Conservation (phyloP, 1,140 invertebrate genomes). For the Eriocheir sinensis region DNA sequence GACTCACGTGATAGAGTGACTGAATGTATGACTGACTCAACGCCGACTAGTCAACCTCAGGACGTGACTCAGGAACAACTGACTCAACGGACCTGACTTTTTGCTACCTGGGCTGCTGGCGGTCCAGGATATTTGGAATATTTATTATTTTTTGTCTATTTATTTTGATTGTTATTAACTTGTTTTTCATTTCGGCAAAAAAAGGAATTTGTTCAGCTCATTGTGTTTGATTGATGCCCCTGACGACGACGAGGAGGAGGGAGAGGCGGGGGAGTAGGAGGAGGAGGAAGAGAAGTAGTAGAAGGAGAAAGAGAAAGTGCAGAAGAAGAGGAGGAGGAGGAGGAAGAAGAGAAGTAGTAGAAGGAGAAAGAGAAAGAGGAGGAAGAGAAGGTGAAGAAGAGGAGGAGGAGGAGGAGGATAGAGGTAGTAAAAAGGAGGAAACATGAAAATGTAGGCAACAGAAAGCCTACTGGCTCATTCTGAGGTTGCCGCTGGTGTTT, state of each 20-base stretch:
- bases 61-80: background rate
- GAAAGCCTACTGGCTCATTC: too few species aligned
- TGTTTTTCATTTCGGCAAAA: background rate
- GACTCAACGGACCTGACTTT: background rate
- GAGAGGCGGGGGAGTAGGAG: background rate
- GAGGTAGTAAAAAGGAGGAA: too few species aligned
- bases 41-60: slow-evolving; percentile 1
- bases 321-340: background rate
- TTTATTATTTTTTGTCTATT: background rate
- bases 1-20: too few species aligned
- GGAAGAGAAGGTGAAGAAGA: too few species aligned
- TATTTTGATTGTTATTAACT: background rate
- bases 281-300: background rate
- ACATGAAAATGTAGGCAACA: too few species aligned
- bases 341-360: background rate
- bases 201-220: background rate
- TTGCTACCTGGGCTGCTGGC: background rate
- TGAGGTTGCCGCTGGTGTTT: too few species aligned
- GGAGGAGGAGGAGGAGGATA: too few species aligned
- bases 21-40: background rate
- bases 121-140: background rate
- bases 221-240: background rate
- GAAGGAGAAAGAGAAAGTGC: too few species aligned
- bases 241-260: background rate
- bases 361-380: too few species aligned